Conservation (phyloP, 2,113 vertebrate species). For the Ardeotis arabs region DNA sequence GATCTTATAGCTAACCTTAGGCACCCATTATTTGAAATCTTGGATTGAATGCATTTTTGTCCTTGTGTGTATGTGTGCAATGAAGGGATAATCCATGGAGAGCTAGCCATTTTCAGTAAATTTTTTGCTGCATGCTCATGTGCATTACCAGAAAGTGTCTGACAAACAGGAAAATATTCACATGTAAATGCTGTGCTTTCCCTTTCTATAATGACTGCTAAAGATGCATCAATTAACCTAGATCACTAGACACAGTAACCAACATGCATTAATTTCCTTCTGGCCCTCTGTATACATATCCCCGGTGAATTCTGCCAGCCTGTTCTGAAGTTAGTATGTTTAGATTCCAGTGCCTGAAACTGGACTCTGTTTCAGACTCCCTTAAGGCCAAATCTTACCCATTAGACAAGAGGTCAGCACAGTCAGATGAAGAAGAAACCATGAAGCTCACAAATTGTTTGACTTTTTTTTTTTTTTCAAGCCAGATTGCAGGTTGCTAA, state of each 20-base stretch:
- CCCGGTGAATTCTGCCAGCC: neutral
- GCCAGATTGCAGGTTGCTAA: neutral
- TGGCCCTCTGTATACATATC: neutral
- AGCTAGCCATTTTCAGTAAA: neutral
- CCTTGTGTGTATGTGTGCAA: neutral
- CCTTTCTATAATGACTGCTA: neutral
- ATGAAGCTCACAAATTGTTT: neutral
- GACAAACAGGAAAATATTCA: neutral
- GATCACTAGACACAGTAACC: neutral
- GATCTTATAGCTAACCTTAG: neutral
- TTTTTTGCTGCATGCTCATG: neutral
- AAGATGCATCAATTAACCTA: slow-evolving; percentile 40
- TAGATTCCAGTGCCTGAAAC: neutral
- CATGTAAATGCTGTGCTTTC: neutral
- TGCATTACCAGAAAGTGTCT: neutral
- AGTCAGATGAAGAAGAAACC: neutral
- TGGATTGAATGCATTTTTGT: neutral
- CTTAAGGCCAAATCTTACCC: slow-evolving; percentile 2
- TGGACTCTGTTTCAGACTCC: neutral
- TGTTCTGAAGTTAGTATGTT: neutral
- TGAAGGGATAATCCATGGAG: neutral
- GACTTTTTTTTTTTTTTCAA: neutral
- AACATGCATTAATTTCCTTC: slow-evolving; percentile 4
- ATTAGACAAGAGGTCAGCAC: neutral
- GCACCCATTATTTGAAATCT: neutral